Evolutionary conservation across 2,888 invertebrate genomes (phyloP), one percentile per base, ranked within the genome.

Genomic region (Hipparchia semele): DNA sequence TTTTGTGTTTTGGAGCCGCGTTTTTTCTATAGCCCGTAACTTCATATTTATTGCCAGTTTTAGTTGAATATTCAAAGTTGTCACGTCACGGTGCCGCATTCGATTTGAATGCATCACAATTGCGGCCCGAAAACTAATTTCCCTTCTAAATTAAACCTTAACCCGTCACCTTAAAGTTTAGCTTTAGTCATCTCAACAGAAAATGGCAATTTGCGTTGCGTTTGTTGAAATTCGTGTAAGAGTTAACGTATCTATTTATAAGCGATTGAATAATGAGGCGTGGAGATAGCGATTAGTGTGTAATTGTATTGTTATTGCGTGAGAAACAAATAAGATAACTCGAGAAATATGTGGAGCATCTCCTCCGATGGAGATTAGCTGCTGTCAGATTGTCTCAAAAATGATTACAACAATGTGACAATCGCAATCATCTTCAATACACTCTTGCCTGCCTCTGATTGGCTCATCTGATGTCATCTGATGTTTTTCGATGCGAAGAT

Each of bases 11-110:
- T 88, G 90, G 90, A 86, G 53, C 46, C 82, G 86, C 85, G 87
- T 88, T 90, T 90, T 92, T 92, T 92, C 88, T 92, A 90, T 89
- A 86, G 89, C 83, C 83, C 85, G 86, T 91, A 90, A 91, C 91
- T 92, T 91, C 83, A 87, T 93, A 92, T 93, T 93, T 92, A 93
- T 92, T 90, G 92, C 88, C 80, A 81, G 87, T 88, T 91, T 90
- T 90, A 90, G 90, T 91, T 90, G 90, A 88, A 91, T 89, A 90
- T 91, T 90, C 90, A 84, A 85, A 83, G 85, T 84, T 84, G 89
- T 90, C 88, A 87, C 90, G 91, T 90, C 91, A 91, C 88, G 91
- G 85, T 89, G 80, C 80, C 79, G 85, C 78, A 75, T 84, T 84
- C 87, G 82, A 87, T 88, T 88, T 85, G 87, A 81, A 81, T 79